Evolutionary conservation across 2,113 vertebrate species (phyloP), one percentile per base, ranked within the genome.

Genomic region (Regulus satrapa): DNA sequence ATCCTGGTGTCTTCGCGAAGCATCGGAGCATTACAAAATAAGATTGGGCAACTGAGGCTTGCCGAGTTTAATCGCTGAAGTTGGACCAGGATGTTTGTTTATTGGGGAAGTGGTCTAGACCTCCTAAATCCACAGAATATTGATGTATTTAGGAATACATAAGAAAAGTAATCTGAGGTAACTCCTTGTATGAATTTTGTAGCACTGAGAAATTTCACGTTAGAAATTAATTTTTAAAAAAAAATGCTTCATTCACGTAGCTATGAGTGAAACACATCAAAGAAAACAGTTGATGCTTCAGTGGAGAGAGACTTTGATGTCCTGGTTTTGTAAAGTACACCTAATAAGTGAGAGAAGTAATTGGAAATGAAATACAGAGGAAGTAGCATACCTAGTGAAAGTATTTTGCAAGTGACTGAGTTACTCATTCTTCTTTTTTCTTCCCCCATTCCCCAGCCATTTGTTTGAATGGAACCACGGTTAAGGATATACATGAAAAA

Each of bases 371-470:
- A 71, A 34, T 32, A 10, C 3, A 10, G 41, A 62, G 23, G 63
- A 92, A 77, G 31, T 7, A 74, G 5, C 4, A 3, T 11, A 7
- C 49, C 31, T 59, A 20, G 14, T 58, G 46, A 45, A 51, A 43
- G 41, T 38, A 20, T 81, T 89, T 63, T 21, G 32, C 29, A 34
- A 93, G 31, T 56, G 14, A 12, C 28, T 36, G 41, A 63, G 31
- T 58, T 62, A 7, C 8, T 45, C 7, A 5, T 25, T 36, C 4
- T 43, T 45, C 8, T 46, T 41, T 34, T 32, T 52, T 9, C 14
- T 24, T 12, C 6, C 11, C 7, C 3, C 1, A 0, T 36, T 17
- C 9, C 12, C 10, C 17, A 29, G 18, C 11, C 20, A 2, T 51
- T 67, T 34, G 8, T 46, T 66, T 36, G 55, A 67, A 36, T 41